These are phyloP conservation scores for Gallinago media DNA, from an alignment of 2,113 vertebrate species.

Conservation along the genomic window DNA sequence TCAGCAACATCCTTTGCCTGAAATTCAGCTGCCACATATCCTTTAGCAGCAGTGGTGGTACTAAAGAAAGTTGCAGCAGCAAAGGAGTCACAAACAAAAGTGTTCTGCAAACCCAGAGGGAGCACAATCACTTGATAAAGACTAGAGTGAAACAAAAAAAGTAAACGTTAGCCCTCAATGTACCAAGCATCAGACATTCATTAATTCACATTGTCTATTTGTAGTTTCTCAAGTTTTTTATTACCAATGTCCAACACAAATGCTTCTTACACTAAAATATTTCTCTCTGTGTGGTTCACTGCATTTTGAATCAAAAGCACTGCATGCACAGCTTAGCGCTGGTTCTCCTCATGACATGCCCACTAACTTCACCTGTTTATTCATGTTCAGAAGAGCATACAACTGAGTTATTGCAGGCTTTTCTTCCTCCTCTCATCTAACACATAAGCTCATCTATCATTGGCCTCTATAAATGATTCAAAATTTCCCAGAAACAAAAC, in stretches of 20 bases:
- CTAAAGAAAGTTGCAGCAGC: slow-evolving; percentile 65
- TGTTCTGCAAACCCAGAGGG: slow-evolving; percentile 76
- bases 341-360: neutral
- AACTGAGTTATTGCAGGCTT: neutral
- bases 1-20: slow-evolving; percentile 71
- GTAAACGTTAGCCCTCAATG: neutral
- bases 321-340: neutral
- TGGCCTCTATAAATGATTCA: neutral
- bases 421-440: neutral
- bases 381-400: neutral
- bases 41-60: slow-evolving; percentile 54
- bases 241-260: neutral
- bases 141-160: slow-evolving; percentile 77
- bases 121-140: slow-evolving; percentile 93
- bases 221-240: neutral
- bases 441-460: neutral
- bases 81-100: slow-evolving; percentile 85
- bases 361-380: neutral
- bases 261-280: neutral
- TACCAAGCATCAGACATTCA: neutral
- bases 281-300: neutral
- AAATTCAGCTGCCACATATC: slow-evolving; percentile 88
- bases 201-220: neutral
- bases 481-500: neutral
- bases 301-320: neutral